Conservation (phyloP, 2,797 vertebrate genomes). For the Kryptopterus vitreolus region DNA sequence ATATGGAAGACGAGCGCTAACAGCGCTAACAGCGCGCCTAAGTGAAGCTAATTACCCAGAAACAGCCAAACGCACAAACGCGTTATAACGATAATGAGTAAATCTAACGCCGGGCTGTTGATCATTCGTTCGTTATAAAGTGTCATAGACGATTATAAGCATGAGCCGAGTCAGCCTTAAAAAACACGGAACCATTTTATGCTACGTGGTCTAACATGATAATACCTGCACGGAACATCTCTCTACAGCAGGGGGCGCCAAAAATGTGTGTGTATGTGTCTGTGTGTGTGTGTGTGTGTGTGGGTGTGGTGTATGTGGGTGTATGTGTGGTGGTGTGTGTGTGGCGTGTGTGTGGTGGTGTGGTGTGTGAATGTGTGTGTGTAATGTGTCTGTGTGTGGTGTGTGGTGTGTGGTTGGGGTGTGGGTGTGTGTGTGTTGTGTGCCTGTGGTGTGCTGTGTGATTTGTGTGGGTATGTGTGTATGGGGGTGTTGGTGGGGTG, state of each 20-base stretch:
- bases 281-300: not conserved
- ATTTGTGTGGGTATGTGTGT: not conserved
- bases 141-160: constrained; percentile 7
- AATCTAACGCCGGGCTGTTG: not conserved
- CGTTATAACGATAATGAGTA: constrained; percentile 2
- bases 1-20: not conserved
- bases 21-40: constrained; percentile 12
- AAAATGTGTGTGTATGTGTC: not conserved
- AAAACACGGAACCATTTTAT: no score
- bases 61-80: constrained; percentile 9
- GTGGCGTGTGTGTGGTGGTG: no score
- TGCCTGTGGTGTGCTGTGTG: no score
- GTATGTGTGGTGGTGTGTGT: no score
- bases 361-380: no score
- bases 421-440: not conserved
- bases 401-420: not conserved
- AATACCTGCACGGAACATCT: not conserved
- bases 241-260: no score
- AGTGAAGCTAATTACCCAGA: constrained; percentile 25
- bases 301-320: not conserved
- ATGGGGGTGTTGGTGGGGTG: not conserved
- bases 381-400: not conserved
- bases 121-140: constrained; percentile 1
- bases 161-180: constrained; percentile 1
- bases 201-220: no score